Base-by-base conservation (phyloP, 2,888 invertebrate genomes). In the Pollenia labialis region DNA sequence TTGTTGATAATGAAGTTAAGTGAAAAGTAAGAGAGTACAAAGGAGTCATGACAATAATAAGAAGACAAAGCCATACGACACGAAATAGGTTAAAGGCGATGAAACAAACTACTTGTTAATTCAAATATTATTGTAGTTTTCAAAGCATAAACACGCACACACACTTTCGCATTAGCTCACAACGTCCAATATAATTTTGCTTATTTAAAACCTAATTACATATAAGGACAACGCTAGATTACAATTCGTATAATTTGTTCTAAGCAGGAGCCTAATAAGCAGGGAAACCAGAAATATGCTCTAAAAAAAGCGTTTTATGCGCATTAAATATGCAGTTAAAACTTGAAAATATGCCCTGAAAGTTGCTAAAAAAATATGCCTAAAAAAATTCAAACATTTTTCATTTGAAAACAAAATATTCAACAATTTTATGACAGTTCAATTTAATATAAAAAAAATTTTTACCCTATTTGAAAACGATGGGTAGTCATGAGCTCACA, bases 61-160 rank as follows among this genome's bases (percentile, higher is more conserved):
- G 48, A 12, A 44, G 12, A 58, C 50, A 8, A 50, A 40, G 12
- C 18, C 12, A 48, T 18, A 42, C 14, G 14, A 56, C 14, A 58
- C 56, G 18, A 54, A 77, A 74, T 74, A 52, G 66, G 50, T 68
- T 79, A 74, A 72, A 68, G 60, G 68, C 48, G 72, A 75, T 54
- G 54, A 75, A 60, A 74, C 60, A 52, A 60, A 79, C 60, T 69
- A 48, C 68, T 79, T 79, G 42, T 69, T 69, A 69, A 79, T 69
- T 79, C 14, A 69, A 84, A 84, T 74, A 79, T 79, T 50, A 66
- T 62, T 58, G 62, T 71, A 71, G 32, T 79, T 52, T 71, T 3
- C 18, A 68, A 40, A 56, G 48, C 32, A 32, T 32, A 32, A 4
- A 32, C 32, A 32, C 32, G 32, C 1, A 40, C 23, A 40, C 32